These are phyloP conservation scores for Macrobrachium rosenbergii DNA, from an alignment of 1,140 invertebrate genomes.

Conservation along the genomic window DNA sequence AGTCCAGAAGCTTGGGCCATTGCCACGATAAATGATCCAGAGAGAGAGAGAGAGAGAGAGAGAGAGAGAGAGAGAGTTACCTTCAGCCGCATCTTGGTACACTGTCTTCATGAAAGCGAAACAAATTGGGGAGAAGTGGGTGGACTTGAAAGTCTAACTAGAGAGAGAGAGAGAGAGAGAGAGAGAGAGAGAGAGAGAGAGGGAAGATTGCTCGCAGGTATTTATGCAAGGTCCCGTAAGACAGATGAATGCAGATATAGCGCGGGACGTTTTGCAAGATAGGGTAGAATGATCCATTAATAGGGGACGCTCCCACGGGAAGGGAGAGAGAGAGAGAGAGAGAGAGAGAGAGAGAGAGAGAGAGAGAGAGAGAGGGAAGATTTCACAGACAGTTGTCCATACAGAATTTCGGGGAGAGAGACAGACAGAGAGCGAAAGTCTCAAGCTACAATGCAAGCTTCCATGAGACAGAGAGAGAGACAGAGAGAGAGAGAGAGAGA, in stretches of 20 bases:
- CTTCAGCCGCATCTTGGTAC: no score
- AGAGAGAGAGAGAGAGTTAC: not conserved
- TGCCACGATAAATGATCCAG: not conserved
- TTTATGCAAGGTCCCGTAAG: no score
- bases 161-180: not conserved
- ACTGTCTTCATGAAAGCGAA: no score
- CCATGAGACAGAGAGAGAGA: not conserved
- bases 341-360: conserved; percentile 24
- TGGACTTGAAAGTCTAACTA: no score
- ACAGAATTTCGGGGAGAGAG: not conserved
- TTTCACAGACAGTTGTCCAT: not conserved
- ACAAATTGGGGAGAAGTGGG: no score
- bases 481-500: not conserved
- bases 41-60: not conserved
- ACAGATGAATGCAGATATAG: no score
- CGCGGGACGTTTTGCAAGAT: no score
- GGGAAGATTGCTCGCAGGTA: not conserved
- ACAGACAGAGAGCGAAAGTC: not conserved
- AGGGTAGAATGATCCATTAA: no score
- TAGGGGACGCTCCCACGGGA: not conserved
- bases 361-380: not conserved
- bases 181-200: not conserved
- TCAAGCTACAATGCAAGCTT: no score
- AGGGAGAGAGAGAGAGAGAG: conserved; percentile 8
- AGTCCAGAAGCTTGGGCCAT: no score